Base-by-base conservation (phyloP, 2,797 vertebrate species). In the Acomys russatus region DNA sequence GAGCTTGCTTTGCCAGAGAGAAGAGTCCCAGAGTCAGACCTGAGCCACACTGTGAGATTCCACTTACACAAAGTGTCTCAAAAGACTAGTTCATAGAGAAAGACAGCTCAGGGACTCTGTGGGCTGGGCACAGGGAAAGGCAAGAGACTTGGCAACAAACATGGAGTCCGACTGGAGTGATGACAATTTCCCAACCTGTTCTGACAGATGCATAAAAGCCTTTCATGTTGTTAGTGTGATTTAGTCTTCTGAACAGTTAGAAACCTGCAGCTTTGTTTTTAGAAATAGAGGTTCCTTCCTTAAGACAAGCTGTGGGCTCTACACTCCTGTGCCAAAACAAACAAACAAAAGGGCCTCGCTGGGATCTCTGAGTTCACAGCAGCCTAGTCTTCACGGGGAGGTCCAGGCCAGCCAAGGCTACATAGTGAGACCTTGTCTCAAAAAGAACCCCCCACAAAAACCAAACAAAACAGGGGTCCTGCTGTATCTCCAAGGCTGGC, bases 261-360 rank as follows among this genome's bases (percentile, higher is more conserved):
- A 96, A 90, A 83, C 1, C 28, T n/a, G 44, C 44, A 44, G 49
- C 33, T 85, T 80, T 68, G 10, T 25, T 59, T 38, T 94, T 61
- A 92, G 4, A 93, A 82, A 93, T 25, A 82, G 4, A 74, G 15
- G 11, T 7, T 70, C 18, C 51, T 33, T 90, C 77, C 51, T 63
- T 44, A 64, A 63, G 14, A 38, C 80, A 92, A 6, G 28, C 22
- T 3, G 23, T 18, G 93, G 11, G 35, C 61, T 73, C 84, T 68
- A 74, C 22, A 15, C 23, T 0, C n/a, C 1, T 88, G 66, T n/a
- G 12, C n/a, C 15, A 63, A 38, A 61, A 61, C 51, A n/a, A 10
- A 71, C 0, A 35, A 38, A 0, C 35, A 63, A 83, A 83, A 83
- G 35, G 23, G 80, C 59, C 15, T 64, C 44, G 35, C 80, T 64